Evolutionary conservation across 2,888 invertebrate genomes (phyloP), one percentile per base, ranked within the genome.

Genomic region (Hemithea aestivaria): DNA sequence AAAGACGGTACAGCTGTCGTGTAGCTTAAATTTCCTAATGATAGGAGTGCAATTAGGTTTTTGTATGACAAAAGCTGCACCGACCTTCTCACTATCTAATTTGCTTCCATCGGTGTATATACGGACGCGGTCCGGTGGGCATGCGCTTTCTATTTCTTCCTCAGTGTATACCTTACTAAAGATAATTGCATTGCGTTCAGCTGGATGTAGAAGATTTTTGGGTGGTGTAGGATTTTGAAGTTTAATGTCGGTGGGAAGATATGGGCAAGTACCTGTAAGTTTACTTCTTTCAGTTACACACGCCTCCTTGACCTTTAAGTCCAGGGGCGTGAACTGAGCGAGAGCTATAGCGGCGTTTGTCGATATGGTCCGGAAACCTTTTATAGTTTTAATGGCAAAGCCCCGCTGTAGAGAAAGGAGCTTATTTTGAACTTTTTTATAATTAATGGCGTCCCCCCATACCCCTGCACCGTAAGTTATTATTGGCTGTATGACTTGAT

Each of bases 401-500:
- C 26, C 10, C 0, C 47, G 29, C 11, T 53, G 53, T 1, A 51
- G 7, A 2, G 30, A 33, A 0, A 22, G n/a, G 0, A 51, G 20
- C 4, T 6, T 23, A 0, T 26, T 25, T 1, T 7, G 6, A 0
- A 41, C 27, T 2, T 26, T 12, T 21, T 46, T 38, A 6, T 25
- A 35, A 1, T 23, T 10, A 0, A 27, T 7, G 0, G 36, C 39
- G 1, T 12, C n/a, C 1, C 30, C 31, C 53, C 53, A 53, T 1
- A 51, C 33, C 0, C 40, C 21, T 2, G 51, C 35, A 0, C 42
- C 53, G 10, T 53, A 51, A 0, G 34, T 35, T 6, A 50, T 40
- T 1, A 50, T 51, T 4, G 50, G 51, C 33, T 48, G 34, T 1
- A 55, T 51, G 1, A 50, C 50, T 1, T 48, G 47, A 3, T 11